Conservation (phyloP, 1,140 invertebrate genomes). For the Adoxophyes honmai region DNA sequence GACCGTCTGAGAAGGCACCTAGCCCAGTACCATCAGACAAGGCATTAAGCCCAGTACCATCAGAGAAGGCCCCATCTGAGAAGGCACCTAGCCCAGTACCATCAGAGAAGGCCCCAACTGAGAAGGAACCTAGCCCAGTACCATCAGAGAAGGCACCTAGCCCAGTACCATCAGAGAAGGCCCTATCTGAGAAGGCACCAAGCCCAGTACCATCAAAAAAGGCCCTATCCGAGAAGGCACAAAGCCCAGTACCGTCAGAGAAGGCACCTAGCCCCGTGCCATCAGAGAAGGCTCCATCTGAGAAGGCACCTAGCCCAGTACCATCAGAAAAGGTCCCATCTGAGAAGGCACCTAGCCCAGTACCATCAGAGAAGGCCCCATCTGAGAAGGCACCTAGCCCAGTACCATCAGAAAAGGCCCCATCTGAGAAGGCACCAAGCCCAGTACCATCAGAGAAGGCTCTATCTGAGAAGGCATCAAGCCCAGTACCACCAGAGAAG, state of each 20-base stretch:
- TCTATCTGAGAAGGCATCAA: background rate
- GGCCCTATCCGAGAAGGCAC: background rate
- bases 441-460: background rate
- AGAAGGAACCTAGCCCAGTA: too few relatives aligned
- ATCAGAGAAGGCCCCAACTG: background rate
- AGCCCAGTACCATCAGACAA: background rate
- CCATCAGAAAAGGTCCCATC: background rate
- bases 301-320: constrained; percentile 17
- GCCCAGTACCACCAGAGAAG: background rate
- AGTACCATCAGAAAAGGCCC: too few relatives aligned
- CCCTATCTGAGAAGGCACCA: constrained; percentile 1
- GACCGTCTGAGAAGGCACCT: background rate
- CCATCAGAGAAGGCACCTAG: background rate
- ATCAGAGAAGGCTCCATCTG: background rate
- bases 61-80: background rate
- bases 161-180: constrained; percentile 2
- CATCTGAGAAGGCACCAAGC: constrained; percentile 8
- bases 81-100: background rate
- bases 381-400: too few relatives aligned
- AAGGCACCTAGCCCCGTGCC: background rate
- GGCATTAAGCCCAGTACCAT: background rate
- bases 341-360: constrained; percentile 18
- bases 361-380: constrained; percentile 5
- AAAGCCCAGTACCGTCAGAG: too few relatives aligned
- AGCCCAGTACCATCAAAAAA: constrained; percentile 8